A percentile compares a stretch with the other conserved stretches of the same genome.
Conservation (phyloP, 2,888 invertebrate species). For the Cylloceria caligata region DNA sequence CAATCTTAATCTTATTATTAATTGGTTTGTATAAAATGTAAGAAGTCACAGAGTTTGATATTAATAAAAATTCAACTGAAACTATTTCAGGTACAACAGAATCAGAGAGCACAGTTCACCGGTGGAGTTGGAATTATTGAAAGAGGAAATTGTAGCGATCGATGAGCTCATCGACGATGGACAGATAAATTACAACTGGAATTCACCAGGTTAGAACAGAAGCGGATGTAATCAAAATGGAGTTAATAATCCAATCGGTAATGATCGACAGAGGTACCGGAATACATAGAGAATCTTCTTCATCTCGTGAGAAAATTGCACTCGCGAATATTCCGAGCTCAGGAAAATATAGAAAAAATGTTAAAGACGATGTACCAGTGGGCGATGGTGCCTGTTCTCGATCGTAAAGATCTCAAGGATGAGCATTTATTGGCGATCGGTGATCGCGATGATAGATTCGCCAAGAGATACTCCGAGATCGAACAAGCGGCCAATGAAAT, state of each 20-base stretch:
- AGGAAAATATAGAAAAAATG: conserved; percentile 88
- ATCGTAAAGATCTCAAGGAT: conserved; percentile 89
- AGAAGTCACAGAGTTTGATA: too few relatives aligned
- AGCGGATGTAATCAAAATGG: conserved; percentile 1
- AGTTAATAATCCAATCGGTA: conserved; percentile 86
- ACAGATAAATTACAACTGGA: conserved; percentile 91
- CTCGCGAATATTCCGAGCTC: conserved; percentile 88
- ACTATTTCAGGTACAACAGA: conserved; percentile 90
- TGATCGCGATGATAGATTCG: conserved; percentile 86
- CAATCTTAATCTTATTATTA: conserved; percentile 80
- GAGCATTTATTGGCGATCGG: conserved; percentile 86
- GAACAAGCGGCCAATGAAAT: conserved; percentile 86
- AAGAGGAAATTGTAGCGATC: conserved; percentile 91
- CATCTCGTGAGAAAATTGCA: conserved; percentile 90
- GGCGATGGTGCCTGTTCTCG: conserved; percentile 91
- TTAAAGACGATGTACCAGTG: conserved; percentile 88
- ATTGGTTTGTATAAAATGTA: conserved; percentile 80
- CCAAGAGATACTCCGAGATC: conserved; percentile 86
- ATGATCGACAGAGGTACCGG: conserved; percentile 88
- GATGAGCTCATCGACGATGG: conserved; percentile 90
- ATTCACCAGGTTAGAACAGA: conserved; percentile 88
- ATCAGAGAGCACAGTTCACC: conserved; percentile 90
- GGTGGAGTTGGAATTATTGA: conserved; percentile 92
- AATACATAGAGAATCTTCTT: conserved; percentile 90
- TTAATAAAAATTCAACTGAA: too few relatives aligned